Evolutionary conservation across 2,113 vertebrate species (phyloP).

Genomic region (Rhagologus leucostigma): DNA sequence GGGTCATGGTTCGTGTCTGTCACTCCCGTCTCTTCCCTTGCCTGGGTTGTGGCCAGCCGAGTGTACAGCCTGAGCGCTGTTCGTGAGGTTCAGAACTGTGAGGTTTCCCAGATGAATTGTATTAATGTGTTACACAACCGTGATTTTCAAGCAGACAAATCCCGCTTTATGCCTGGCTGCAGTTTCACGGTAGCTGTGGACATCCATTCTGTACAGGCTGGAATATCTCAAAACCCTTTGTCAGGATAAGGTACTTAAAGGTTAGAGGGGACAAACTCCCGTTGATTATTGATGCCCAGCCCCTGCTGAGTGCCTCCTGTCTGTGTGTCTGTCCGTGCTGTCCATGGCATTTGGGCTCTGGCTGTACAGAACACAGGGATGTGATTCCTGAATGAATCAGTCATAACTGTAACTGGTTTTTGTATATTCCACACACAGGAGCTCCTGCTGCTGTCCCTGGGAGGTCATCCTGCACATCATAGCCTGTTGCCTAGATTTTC

Average conservation of each 20-base stretch:
- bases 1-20: accelerated
- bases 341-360: not conserved
- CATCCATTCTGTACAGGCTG: accelerated
- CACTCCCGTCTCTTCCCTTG: too few relatives aligned
- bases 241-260: not conserved
- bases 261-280: not conserved
- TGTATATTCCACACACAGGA: accelerated
- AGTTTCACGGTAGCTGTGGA: not conserved
- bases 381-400: not conserved
- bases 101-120: not conserved
- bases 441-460: not conserved
- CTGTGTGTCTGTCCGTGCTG: not conserved
- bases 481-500: not conserved
- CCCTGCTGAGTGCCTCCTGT: too few relatives aligned
- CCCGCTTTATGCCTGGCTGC: not conserved
- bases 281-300: not conserved
- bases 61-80: too few relatives aligned
- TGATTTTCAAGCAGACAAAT: not conserved
- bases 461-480: not conserved
- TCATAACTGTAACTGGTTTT: not conserved
- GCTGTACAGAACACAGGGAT: not conserved
- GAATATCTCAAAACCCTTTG: not conserved
- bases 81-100: not conserved
- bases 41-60: not conserved
- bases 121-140: not conserved